Evolutionary conservation across 2,888 invertebrate species (phyloP).

Genomic region (Drosophila macrospina): DNA sequence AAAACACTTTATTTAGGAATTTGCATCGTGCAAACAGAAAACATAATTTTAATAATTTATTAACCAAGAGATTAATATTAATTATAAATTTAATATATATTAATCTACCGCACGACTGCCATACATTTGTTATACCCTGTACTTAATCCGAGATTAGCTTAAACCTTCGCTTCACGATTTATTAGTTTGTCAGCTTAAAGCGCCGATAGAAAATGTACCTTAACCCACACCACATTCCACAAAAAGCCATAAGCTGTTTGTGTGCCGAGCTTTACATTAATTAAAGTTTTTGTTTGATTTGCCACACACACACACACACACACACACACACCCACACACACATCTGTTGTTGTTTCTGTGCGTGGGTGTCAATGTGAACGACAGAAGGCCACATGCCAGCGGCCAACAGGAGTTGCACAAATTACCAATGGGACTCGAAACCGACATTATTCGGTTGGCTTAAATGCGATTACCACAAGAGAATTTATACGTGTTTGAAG

Average conservation of each 20-base stretch:
- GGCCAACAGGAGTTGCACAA: conserved; percentile 8
- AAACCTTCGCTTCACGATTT: conserved; percentile 52
- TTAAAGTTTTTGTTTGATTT: conserved; percentile 76
- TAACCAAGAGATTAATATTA: background rate
- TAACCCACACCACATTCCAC: background rate
- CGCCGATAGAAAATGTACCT: background rate
- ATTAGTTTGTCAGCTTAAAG: conserved; percentile 50
- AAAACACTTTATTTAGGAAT: conserved; percentile 1
- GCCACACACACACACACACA: conserved; percentile 7
- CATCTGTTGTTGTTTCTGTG: background rate
- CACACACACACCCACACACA: too few relatives aligned
- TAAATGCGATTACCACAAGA: conserved; percentile 47
- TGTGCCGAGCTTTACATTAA: conserved; percentile 63
- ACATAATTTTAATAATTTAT: background rate
- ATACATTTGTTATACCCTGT: conserved; percentile 15
- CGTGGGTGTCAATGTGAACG: background rate
- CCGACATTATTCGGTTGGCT: conserved; percentile 33
- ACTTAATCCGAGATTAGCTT: conserved; percentile 25
- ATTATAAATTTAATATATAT: conserved; percentile 10
- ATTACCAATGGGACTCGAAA: conserved; percentile 28
- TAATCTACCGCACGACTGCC: conserved; percentile 14
- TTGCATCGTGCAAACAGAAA: background rate
- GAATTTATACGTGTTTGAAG: conserved; percentile 44
- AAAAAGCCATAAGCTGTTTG: conserved; percentile 52
- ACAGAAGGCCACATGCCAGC: background rate